Percentiles rank a stretch among this genome's conserved stretches.
These are phyloP conservation scores for Candoia aspera DNA, from an alignment of 2,113 vertebrate genomes.

Conservation along the genomic window DNA sequence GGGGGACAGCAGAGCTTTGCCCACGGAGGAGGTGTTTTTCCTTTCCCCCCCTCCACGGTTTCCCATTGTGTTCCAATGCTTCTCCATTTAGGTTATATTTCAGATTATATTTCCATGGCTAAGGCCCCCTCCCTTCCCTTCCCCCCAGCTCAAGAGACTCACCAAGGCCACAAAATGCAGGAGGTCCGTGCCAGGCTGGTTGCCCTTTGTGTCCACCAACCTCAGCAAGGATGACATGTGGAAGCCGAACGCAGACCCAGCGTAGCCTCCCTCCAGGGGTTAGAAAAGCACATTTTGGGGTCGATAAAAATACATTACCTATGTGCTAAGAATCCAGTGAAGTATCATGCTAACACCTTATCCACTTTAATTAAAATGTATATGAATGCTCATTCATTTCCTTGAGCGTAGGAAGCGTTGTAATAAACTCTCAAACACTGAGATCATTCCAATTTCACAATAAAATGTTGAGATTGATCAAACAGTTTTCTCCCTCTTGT, in stretches of 20 bases:
- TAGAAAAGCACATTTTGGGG: too few species aligned
- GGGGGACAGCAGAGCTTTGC: neutral
- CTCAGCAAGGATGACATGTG: conserved; percentile 81
- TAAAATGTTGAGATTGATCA: too few species aligned
- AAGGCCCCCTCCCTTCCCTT: neutral
- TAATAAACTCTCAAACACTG: too few species aligned
- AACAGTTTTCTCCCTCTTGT: too few species aligned
- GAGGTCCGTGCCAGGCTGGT: conserved; percentile 83
- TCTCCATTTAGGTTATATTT: too few species aligned
- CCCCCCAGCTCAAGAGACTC: conserved; percentile 39
- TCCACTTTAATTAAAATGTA: too few species aligned
- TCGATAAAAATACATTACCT: too few species aligned
- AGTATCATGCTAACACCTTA: too few species aligned
- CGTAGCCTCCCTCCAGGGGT: conserved; percentile 78
- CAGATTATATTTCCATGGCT: neutral
- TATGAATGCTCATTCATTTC: too few species aligned
- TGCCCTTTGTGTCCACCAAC: conserved; percentile 84
- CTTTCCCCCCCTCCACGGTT: neutral
- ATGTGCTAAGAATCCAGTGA: too few species aligned
- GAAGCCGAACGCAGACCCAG: conserved; percentile 83
- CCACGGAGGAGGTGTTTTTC: rapidly evolving
- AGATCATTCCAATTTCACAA: too few species aligned
- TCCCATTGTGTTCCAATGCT: neutral
- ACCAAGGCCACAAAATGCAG: conserved; percentile 88
- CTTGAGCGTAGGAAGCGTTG: too few species aligned